These are phyloP conservation scores for Branchinecta lynchi DNA, from an alignment of 1,140 invertebrate genomes.

Conservation along the genomic window DNA sequence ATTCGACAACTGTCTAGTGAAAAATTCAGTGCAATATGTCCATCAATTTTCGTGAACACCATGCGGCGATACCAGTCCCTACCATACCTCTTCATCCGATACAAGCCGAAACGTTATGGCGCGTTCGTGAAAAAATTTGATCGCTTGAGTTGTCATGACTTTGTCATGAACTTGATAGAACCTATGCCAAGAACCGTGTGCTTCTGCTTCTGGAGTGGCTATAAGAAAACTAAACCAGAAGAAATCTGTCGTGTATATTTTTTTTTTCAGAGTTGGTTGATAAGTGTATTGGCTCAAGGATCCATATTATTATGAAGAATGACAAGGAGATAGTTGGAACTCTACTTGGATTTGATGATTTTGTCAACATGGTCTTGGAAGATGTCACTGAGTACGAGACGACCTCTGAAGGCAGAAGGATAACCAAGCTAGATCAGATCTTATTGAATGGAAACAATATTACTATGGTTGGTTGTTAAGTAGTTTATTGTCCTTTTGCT, in stretches of 20 bases:
- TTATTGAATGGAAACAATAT: slow-evolving; percentile 98
- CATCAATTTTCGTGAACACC: no score
- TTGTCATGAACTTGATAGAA: no score
- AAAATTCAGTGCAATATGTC: no score
- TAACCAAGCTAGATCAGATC: slow-evolving; percentile 96
- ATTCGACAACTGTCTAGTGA: no score
- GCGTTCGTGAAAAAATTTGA: no score
- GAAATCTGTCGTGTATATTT: neutral
- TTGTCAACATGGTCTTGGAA: slow-evolving; percentile 92
- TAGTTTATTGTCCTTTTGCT: neutral
- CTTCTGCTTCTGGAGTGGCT: no score
- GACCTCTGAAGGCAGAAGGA: slow-evolving; percentile 84
- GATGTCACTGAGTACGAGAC: slow-evolving; percentile 89
- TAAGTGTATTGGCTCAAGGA: slow-evolving; percentile 97
- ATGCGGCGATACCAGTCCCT: no score
- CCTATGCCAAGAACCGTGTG: no score
- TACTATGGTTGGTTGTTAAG: slow-evolving; percentile 59
- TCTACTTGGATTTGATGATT: slow-evolving; percentile 94
- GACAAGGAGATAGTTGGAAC: slow-evolving; percentile 99
- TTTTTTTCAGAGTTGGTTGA: slow-evolving; percentile 78
- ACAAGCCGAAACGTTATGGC: no score
- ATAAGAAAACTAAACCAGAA: no score
- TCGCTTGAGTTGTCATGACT: no score
- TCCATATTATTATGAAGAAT: slow-evolving; percentile 99
- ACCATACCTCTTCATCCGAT: no score